These are phyloP conservation scores for Nomada goodeniana DNA, from an alignment of 2,888 invertebrate genomes.

Conservation along the genomic window DNA sequence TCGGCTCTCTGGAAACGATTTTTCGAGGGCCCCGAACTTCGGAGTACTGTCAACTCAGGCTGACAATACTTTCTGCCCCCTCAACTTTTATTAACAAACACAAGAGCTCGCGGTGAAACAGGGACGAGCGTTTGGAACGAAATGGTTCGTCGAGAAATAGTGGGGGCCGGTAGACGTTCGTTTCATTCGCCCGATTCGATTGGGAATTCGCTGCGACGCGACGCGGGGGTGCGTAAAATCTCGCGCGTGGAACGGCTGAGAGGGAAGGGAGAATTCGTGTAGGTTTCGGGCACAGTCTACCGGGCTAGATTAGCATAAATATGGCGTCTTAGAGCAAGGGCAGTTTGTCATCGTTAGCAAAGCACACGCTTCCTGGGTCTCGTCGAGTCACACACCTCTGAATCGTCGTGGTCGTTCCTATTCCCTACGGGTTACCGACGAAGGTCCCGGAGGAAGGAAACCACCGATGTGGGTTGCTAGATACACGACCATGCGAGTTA, in stretches of 20 bases:
- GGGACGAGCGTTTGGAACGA: not conserved
- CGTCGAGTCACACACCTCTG: slow-evolving; percentile 80
- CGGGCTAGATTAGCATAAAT: slow-evolving; percentile 83
- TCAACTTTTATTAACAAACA: not conserved
- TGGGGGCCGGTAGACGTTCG: not conserved
- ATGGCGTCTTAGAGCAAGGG: slow-evolving; percentile 83
- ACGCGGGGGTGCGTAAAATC: not conserved
- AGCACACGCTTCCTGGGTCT: slow-evolving; percentile 84
- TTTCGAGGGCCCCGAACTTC: not conserved
- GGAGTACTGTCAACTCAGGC: too few species aligned
- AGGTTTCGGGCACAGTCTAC: slow-evolving; percentile 68
- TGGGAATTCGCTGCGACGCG: not conserved
- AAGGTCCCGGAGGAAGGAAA: slow-evolving; percentile 81
- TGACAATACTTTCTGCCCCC: too few species aligned
- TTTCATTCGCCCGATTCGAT: slow-evolving; percentile 4
- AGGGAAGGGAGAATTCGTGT: slow-evolving; percentile 53
- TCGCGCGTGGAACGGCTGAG: not conserved
- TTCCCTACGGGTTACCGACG: slow-evolving; percentile 70
- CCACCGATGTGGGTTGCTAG: slow-evolving; percentile 76
- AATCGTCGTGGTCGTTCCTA: slow-evolving; percentile 79
- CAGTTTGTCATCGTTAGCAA: slow-evolving; percentile 84
- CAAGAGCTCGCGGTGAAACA: not conserved
- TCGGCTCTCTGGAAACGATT: slow-evolving; percentile 1
- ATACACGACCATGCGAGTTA: slow-evolving; percentile 61
- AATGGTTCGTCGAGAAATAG: not conserved